A percentile compares a stretch with the other conserved stretches of the same genome.
Conservation (phyloP, 2,113 vertebrate species). For the Synchiropus splendidus region DNA sequence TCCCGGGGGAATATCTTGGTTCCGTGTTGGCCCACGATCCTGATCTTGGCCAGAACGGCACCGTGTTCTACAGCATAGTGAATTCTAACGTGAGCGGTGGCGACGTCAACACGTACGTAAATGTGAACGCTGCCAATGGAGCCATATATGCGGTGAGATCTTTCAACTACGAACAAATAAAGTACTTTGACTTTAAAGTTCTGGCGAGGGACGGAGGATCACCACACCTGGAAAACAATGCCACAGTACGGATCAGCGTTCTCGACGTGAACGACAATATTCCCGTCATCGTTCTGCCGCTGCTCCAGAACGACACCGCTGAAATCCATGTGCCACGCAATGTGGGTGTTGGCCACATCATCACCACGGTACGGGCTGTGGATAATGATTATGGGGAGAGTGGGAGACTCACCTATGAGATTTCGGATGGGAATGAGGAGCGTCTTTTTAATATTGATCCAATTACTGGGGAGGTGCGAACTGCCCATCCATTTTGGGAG, state of each 20-base stretch:
- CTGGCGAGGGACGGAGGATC: constrained; percentile 91
- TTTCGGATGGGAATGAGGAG: constrained; percentile 93
- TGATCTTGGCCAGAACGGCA: constrained; percentile 92
- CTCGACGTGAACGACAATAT: constrained; percentile 97
- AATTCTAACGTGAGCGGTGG: constrained; percentile 92
- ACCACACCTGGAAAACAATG: constrained; percentile 90
- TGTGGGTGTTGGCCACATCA: constrained; percentile 87
- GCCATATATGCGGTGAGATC: constrained; percentile 94
- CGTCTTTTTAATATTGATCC: constrained; percentile 94
- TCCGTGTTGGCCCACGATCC: constrained; percentile 93
- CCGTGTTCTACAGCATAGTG: constrained; percentile 90
- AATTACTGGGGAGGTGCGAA: constrained; percentile 87
- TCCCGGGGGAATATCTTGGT: constrained; percentile 92
- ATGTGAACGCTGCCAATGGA: constrained; percentile 93
- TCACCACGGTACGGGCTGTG: constrained; percentile 86
- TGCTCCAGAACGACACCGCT: constrained; percentile 90
- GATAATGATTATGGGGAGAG: constrained; percentile 97
- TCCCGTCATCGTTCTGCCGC: constrained; percentile 85
- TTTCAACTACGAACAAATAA: constrained; percentile 97
- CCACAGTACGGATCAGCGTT: constrained; percentile 85
- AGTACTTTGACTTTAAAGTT: constrained; percentile 95
- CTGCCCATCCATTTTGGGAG: constrained; percentile 90
- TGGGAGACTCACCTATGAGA: constrained; percentile 91
- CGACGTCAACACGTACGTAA: constrained; percentile 95
- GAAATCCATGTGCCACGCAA: constrained; percentile 95